Evolutionary conservation across 2,113 vertebrate genomes (phyloP).

Genomic region (Hoplias malabaricus): DNA sequence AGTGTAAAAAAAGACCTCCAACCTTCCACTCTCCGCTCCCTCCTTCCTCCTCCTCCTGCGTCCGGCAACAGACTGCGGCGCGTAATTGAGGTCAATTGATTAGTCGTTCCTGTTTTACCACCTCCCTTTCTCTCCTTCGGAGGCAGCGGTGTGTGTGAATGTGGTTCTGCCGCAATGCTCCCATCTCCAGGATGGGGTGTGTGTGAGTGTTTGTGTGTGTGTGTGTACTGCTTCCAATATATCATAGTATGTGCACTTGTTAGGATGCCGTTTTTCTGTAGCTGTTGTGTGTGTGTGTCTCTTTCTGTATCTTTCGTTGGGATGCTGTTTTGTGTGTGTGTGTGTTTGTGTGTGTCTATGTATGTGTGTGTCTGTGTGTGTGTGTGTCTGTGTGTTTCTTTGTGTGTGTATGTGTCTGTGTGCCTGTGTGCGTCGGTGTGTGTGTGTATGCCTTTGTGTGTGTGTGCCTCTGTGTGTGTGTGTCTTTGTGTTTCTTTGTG

Average conservation of each 20-base stretch:
- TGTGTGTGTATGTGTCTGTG: no score
- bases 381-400: conserved; percentile 41
- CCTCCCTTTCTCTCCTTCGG: conserved; percentile 44
- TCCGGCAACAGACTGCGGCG: conserved; percentile 25
- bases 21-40: no score
- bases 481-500: no score
- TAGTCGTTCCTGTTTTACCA: conserved; percentile 60
- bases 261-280: background rate
- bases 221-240: conserved; percentile 11
- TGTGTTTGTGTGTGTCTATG: conserved; percentile 8
- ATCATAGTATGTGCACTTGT: no score
- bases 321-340: conserved; percentile 22
- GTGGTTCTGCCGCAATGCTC: conserved; percentile 69
- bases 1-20: background rate
- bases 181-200: conserved; percentile 34
- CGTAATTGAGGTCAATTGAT: conserved; percentile 74
- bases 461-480: conserved; percentile 41
- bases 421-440: conserved; percentile 1
- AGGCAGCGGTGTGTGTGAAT: conserved; percentile 53
- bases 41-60: conserved; percentile 3
- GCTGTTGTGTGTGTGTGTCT: background rate
- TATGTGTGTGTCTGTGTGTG: conserved; percentile 8
- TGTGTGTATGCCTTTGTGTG: conserved; percentile 27
- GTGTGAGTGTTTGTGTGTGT: background rate
- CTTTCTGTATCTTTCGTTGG: conserved; percentile 28